Evolutionary conservation across 2,888 invertebrate species (phyloP), one percentile per base, ranked within the genome.

Genomic region (Sipha maydis): DNA sequence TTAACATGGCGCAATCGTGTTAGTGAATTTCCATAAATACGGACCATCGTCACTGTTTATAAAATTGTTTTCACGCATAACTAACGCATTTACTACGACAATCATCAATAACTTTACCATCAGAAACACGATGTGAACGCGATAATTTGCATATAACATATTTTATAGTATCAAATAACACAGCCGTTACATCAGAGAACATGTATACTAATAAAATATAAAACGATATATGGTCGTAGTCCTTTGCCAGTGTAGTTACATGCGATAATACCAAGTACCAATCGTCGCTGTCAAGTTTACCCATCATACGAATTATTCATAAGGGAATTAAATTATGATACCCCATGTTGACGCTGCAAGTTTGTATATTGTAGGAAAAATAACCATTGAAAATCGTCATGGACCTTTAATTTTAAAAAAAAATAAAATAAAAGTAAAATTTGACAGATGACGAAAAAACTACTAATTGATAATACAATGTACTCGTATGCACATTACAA

Each of bases 31-130:
- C 69, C 28, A 11, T 69, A 8, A 11, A 69, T 28, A 69, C 69
- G 61, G 25, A 9, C 21, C 61, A 21, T 8, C 61, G 25, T 61
- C 61, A 61, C 4, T 4, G 34, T 61, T 61, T 21, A 21, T 21
- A 61, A 61, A 61, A 61, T 61, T 61, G 61, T 61, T 61, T 21
- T 61, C 25, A 5, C 61, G 7, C 21, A 25, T 1, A 3, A 5
- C 25, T 61, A 25, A 21, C 7, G 34, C 34, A 28, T 7, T 11
- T 14, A 14, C 48, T 31, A 61, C 61, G 34, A 38, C n/a, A 25
- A 4, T 34, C 79, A 79, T 79, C 79, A 61, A 79, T 56, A 61
- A 79, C 61, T 56, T 48, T 48, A 48, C 14, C 48, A 14, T 48
- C 69, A 28, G 8, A 28, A 69, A 48, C 14, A 11, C 69, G 69